Base-by-base conservation (phyloP, 2,797 vertebrate genomes). In the Megalops cyprinoides region DNA sequence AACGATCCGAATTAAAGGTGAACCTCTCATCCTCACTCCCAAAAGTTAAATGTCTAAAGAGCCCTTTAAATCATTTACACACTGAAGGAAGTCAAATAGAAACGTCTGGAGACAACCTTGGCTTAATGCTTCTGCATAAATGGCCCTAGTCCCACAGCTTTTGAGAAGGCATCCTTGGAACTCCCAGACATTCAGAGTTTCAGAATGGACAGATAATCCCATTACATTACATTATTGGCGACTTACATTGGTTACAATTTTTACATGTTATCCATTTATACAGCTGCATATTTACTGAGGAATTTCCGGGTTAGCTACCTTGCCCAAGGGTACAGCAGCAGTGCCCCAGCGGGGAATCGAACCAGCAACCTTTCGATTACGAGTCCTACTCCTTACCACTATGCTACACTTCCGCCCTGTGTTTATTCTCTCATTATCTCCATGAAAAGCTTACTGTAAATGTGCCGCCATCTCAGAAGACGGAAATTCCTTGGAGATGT, bases 391-490 rank as follows among this genome's bases (percentile, higher is more conserved):
- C n/a, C n/a, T n/a, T n/a, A n/a, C n/a, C n/a, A n/a, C n/a, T n/a
- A n/a, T n/a, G n/a, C n/a, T n/a, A n/a, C n/a, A n/a, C n/a, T n/a
- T n/a, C n/a, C n/a, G n/a, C n/a, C n/a, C n/a, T n/a, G n/a, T n/a
- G n/a, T 71, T 71, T 51, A 55, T 69, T 15, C 18, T 4, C 37
- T 39, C 31, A 51, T 77, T 78, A 78, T 78, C 65, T 77, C 39
- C 3, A 9, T 31, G n/a, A 82, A 55, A 62, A 82, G 75, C 48
- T 74, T 39, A 76, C 77, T 8, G 31, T 60, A 56, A 73, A 65
- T 4, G 7, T 14, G 23, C 37, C 18, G 23, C 23, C 18, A 46
- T n/a, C 67, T n/a, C 60, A 79, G 42, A 48, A 37, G 31, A 48
- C 28, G 2, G 55, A 48, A 74, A 74, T 34, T 34, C 46, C 37